Evolutionary conservation across 2,113 vertebrate species (phyloP).

Genomic region (Balaenoptera acutorostrata): DNA sequence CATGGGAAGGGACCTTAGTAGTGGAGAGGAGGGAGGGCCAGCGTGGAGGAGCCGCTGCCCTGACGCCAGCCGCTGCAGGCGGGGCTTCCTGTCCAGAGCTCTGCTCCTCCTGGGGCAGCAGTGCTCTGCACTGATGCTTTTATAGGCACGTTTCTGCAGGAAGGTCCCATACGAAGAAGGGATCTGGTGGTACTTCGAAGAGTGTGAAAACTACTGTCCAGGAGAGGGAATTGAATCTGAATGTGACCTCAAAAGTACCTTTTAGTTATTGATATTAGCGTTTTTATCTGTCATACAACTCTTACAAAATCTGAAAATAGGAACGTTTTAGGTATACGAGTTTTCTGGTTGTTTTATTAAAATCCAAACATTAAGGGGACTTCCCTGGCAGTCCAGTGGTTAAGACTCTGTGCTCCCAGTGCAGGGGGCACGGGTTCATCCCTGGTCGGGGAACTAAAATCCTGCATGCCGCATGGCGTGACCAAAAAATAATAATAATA

Average conservation of each 20-base stretch:
- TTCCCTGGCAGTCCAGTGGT: no score
- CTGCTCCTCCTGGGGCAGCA: background rate
- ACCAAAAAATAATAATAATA: background rate
- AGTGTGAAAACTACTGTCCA: background rate
- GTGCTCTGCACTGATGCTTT: background rate
- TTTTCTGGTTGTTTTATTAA: conserved; percentile 21
- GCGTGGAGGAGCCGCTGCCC: background rate
- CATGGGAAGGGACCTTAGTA: background rate
- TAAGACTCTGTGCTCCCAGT: no score
- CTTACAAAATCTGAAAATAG: background rate
- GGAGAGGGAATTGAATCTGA: background rate
- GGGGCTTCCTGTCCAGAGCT: background rate
- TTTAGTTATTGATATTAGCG: background rate
- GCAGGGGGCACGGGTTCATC: no score
- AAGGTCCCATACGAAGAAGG: background rate
- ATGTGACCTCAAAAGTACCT: background rate
- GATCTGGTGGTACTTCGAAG: background rate
- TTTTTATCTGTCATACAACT: background rate
- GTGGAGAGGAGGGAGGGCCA: background rate
- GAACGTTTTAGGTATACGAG: background rate
- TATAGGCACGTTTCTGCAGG: background rate
- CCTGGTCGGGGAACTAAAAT: no score
- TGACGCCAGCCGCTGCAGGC: fast-evolving
- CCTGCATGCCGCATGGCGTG: no score
- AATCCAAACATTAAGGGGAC: background rate